Conservation (phyloP, 2,888 invertebrate genomes). For the Dione vanillae region DNA sequence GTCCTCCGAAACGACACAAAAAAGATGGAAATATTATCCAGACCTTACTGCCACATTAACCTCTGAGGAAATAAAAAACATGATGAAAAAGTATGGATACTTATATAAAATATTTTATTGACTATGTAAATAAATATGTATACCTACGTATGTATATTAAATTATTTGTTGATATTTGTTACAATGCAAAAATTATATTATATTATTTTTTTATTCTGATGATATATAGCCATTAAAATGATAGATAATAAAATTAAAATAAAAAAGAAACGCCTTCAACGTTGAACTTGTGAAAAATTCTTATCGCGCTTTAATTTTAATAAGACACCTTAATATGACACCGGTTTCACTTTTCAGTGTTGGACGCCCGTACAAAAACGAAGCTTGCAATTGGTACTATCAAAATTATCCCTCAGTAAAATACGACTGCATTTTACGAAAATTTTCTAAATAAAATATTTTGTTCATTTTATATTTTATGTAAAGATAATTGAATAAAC, state of each 20-base stretch:
- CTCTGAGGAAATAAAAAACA: constrained; percentile 56
- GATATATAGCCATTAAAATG: too few relatives aligned
- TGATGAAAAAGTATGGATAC: constrained; percentile 64
- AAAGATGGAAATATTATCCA: constrained; percentile 81
- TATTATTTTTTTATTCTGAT: too few relatives aligned
- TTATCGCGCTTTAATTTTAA: neutral
- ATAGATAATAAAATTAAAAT: too few relatives aligned
- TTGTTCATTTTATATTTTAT: too few relatives aligned
- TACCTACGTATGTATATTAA: too few relatives aligned
- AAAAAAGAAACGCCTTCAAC: neutral
- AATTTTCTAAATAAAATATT: constrained; percentile 70
- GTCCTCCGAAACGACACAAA: constrained; percentile 60
- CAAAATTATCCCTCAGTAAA: constrained; percentile 81
- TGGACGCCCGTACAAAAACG: constrained; percentile 79
- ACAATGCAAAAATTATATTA: too few relatives aligned
- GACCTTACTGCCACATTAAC: constrained; percentile 67
- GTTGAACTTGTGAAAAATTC: too few relatives aligned
- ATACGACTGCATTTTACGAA: constrained; percentile 66
- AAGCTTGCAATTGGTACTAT: constrained; percentile 85
- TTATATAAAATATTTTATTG: too few relatives aligned
- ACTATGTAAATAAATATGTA: too few relatives aligned
- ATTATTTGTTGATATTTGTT: too few relatives aligned
- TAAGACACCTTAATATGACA: neutral
- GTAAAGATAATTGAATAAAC: too few relatives aligned
- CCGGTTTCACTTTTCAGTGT: constrained; percentile 61